These are phyloP conservation scores for Dryomyza anilis DNA, from an alignment of 2,888 invertebrate genomes.

Conservation along the genomic window DNA sequence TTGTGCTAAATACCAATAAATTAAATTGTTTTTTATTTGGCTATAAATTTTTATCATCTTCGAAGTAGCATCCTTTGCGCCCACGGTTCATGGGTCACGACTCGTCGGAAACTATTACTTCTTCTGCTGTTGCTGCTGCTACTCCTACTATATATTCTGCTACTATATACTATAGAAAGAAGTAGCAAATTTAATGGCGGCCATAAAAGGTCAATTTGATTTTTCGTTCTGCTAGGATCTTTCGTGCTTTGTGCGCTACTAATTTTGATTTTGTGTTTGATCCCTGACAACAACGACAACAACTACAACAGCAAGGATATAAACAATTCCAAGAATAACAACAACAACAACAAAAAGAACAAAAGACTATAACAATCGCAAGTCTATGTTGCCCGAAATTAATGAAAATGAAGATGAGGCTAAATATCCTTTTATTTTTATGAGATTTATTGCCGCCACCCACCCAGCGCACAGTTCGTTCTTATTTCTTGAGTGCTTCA, in stretches of 20 bases:
- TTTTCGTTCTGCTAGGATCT: not conserved
- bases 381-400: too few species aligned
- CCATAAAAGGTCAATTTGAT: conserved; percentile 36
- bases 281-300: not conserved
- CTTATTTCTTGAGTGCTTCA: conserved; percentile 4
- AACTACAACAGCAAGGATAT: not conserved
- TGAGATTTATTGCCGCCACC: conserved; percentile 21
- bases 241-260: too few species aligned
- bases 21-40: conserved; percentile 59
- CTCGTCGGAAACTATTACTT: too few species aligned
- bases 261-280: conserved; percentile 1
- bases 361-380: not conserved
- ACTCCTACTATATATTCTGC: too few species aligned
- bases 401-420: conserved; percentile 16
- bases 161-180: too few species aligned
- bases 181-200: conserved; percentile 36
- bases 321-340: not conserved
- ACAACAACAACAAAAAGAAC: not conserved
- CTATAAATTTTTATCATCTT: conserved; percentile 58
- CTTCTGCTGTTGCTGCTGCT: too few species aligned
- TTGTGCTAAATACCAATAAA: conserved; percentile 56
- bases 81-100: not conserved
- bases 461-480: not conserved
- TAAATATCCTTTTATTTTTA: conserved; percentile 12
- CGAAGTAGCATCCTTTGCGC: too few species aligned